Percentiles rank a stretch among this genome's conserved stretches.
Evolutionary conservation across 2,113 vertebrate genomes (phyloP).

Genomic region (Peromyscus leucopus): DNA sequence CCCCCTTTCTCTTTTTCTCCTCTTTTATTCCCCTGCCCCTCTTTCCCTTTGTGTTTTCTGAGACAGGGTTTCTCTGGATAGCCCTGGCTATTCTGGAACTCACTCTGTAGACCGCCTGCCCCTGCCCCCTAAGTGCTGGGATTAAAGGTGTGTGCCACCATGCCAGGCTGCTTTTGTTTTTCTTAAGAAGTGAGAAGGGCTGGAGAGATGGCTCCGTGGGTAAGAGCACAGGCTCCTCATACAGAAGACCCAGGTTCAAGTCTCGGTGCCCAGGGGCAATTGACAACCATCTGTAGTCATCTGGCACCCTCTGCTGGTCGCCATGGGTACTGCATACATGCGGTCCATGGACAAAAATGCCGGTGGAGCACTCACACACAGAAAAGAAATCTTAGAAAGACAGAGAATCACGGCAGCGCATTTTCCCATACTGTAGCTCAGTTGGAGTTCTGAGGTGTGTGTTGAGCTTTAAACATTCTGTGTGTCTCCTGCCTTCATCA

Average conservation of each 20-base stretch:
- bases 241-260: neutral
- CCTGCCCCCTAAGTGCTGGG: neutral
- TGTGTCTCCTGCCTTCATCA: too few species aligned
- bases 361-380: neutral
- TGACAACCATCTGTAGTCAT: neutral
- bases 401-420: neutral
- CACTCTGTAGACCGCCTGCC: neutral
- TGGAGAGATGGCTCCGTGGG: neutral
- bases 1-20: neutral
- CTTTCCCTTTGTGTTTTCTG: neutral
- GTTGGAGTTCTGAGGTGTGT: neutral
- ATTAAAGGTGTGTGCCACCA: neutral
- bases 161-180: neutral
- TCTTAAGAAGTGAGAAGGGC: neutral
- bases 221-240: neutral
- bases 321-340: neutral
- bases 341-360: neutral
- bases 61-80: neutral
- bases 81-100: neutral
- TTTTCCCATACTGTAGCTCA: neutral
- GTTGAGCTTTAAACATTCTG: too few species aligned
- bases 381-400: neutral
- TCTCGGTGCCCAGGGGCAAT: neutral
- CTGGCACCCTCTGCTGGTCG: neutral
- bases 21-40: neutral